Evolutionary conservation across 92 coral and sea anemone species (phyloP).

Genomic region (Epizoanthus fatuus): DNA sequence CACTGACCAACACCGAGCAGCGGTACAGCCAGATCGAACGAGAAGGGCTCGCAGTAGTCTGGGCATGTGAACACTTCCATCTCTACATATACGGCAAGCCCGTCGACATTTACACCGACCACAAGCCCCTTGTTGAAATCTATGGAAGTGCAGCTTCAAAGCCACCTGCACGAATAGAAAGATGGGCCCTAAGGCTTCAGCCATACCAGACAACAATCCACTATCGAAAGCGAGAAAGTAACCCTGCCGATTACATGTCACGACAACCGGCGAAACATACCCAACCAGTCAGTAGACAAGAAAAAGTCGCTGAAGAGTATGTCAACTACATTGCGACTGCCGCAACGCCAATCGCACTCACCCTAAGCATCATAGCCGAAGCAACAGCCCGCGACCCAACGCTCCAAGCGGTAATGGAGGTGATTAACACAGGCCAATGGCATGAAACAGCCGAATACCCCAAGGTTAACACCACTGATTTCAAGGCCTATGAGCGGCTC

Average conservation of each 20-base stretch:
- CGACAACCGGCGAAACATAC: conserved; percentile 9
- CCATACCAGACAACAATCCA: too few relatives aligned
- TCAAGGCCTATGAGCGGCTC: conserved; percentile 4
- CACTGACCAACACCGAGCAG: conserved; percentile 50
- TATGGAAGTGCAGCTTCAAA: conserved; percentile 1
- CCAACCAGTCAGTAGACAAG: conserved; percentile 18
- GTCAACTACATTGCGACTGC: conserved; percentile 35
- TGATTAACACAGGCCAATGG: neutral
- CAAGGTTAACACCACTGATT: neutral
- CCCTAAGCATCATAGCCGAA: neutral
- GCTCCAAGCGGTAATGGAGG: conserved; percentile 1
- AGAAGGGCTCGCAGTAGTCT: conserved; percentile 42
- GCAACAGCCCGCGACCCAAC: neutral
- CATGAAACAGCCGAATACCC: neutral
- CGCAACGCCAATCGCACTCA: conserved; percentile 11
- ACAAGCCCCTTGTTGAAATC: conserved; percentile 64
- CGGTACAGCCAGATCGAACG: conserved; percentile 62
- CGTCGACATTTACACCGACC: conserved; percentile 57
- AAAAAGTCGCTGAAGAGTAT: conserved; percentile 40
- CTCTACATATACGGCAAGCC: conserved; percentile 64
- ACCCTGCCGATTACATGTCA: conserved; percentile 20
- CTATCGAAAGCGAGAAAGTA: neutral
- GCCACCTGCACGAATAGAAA: too few relatives aligned
- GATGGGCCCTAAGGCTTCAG: too few relatives aligned
- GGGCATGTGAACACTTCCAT: conserved; percentile 55